These are phyloP conservation scores for Rhinatrema bivittatum DNA, from an alignment of 2,797 vertebrate genomes.

Conservation along the genomic window DNA sequence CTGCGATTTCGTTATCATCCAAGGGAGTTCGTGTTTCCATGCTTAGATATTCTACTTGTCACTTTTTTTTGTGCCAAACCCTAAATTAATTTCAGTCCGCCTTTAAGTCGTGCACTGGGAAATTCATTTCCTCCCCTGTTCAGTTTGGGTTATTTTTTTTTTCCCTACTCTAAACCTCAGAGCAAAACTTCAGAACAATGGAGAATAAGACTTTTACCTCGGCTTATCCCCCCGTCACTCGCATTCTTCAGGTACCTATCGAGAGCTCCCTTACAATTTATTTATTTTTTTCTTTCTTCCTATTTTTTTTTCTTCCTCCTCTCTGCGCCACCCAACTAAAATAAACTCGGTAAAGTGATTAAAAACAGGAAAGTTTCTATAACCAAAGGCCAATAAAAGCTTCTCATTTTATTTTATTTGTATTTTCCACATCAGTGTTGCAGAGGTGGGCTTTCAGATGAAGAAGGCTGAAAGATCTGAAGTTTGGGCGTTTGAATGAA, in stretches of 20 bases:
- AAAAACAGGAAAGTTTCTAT: slow-evolving; percentile 2
- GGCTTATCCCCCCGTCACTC: not conserved
- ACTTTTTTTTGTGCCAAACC: no score
- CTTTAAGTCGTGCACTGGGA: no score
- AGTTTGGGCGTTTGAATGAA: slow-evolving; percentile 57
- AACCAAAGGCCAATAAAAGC: slow-evolving; percentile 30
- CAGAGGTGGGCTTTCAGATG: not conserved
- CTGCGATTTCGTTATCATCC: no score
- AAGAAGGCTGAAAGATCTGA: slow-evolving; percentile 50
- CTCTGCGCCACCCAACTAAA: not conserved
- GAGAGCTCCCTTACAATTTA: not conserved
- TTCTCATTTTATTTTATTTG: no score
- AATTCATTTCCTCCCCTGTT: no score
- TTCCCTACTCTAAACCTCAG: no score
- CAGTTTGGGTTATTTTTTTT: not conserved
- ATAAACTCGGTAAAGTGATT: not conserved
- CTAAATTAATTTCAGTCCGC: no score
- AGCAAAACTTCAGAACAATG: not conserved
- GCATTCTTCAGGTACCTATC: not conserved
- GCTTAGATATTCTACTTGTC: no score
- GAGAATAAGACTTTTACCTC: not conserved
- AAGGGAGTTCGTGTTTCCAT: no score
- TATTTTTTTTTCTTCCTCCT: slow-evolving; percentile 8
- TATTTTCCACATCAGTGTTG: not conserved
- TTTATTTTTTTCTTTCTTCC: slow-evolving; percentile 13